Conservation (phyloP, 1,140 invertebrate species). For the Monochamus saltuarius region DNA sequence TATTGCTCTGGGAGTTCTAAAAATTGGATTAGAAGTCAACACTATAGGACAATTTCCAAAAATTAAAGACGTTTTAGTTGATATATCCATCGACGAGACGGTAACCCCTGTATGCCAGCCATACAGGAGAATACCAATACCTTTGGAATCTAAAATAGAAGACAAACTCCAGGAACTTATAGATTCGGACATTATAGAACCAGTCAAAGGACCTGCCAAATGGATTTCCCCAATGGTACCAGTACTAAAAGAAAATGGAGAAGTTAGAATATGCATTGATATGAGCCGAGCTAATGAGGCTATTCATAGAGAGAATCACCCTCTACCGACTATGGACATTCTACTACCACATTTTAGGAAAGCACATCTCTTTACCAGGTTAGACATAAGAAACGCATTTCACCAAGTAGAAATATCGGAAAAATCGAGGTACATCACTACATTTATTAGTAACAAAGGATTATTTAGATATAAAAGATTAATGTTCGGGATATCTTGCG, state of each 20-base stretch:
- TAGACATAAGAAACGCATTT: constrained; percentile 25
- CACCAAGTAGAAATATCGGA: constrained; percentile 24
- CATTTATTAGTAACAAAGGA: constrained; percentile 45
- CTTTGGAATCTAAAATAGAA: constrained; percentile 24
- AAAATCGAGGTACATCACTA: constrained; percentile 33
- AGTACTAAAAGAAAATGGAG: constrained; percentile 40
- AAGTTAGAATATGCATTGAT: constrained; percentile 48
- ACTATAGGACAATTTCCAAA: too few species aligned
- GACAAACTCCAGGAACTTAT: constrained; percentile 22
- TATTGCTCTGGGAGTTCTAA: constrained; percentile 12
- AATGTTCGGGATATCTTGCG: constrained; percentile 35
- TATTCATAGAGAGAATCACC: constrained; percentile 43
- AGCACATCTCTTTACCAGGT: constrained; percentile 20
- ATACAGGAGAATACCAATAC: constrained; percentile 40
- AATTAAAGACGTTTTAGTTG: constrained; percentile 36
- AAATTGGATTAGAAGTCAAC: constrained; percentile 9
- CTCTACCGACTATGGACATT: constrained; percentile 15
- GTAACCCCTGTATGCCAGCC: constrained; percentile 41
- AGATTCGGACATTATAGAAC: constrained; percentile 21
- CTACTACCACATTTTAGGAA: constrained; percentile 13
- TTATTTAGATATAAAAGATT: constrained; percentile 48
- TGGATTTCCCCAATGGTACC: constrained; percentile 50
- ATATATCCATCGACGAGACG: neutral
- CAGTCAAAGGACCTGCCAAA: constrained; percentile 22
- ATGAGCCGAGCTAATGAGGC: constrained; percentile 49